Evolutionary conservation across 30 jellyfish, hydroid and myxozoan genomes (phyloP), one percentile per base, ranked within the genome.

Genomic region (Hydractinia echinata): DNA sequence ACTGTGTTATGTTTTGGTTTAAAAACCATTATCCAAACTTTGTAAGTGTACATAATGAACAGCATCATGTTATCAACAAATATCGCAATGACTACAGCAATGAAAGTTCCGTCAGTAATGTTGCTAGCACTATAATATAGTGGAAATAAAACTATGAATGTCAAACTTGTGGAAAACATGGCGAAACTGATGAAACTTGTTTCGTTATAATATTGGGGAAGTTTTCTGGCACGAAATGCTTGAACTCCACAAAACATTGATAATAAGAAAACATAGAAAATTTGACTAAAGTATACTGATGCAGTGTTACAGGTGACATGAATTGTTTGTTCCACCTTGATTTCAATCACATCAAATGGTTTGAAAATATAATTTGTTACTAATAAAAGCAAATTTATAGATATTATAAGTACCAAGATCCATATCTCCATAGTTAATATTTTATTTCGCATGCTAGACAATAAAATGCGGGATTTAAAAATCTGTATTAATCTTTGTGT

Each of bases 181-280:
- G 82, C 86, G 61, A 54, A 53, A 5, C 82, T 61, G 13, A 58
- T 78, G 39, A 54, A 55, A 20, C 86, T 54, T 20, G 86, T 58
- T 52, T 78, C 86, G 58, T 78, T 78, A 60, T 78, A 78, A 55
- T 19, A 8, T 60, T 55, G 54, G 13, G 86, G 86, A 54, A 78
- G 21, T 78, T 78, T 61, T 1, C 86, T 55, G 14, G 86, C 86
- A 16, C 82, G 82, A 21, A 78, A 78, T 50, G 86, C 82, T 44
- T 15, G 53, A 7, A 78, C 60, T 8, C 86, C 58, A 50, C 82
- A 55, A 20, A 54, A 21, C 53, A 78, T 16, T 13, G 82, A 55
- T 6, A 78, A 8, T 48, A 58, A 48, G 51, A 78, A 53, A 15
- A 60, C 81, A 1, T 20, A 71, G 10, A 50, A 30, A 8, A 71